These are phyloP conservation scores for Prietella phreatophila DNA, from an alignment of 2,113 vertebrate species.

Conservation along the genomic window DNA sequence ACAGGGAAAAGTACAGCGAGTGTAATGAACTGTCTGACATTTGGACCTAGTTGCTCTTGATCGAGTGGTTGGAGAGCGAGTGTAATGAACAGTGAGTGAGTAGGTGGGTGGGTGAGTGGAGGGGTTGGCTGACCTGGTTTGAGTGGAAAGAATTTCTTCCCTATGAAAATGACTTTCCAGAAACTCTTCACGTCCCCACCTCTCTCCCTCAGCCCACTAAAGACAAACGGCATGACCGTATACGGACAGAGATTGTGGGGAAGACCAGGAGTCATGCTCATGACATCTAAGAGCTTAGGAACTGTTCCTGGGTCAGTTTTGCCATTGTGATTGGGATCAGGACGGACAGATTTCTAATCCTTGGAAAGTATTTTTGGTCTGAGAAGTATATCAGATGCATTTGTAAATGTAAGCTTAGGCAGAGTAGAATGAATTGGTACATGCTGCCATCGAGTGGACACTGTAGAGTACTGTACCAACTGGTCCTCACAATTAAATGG, in stretches of 20 bases:
- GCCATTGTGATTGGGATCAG: not conserved
- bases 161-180: constrained; percentile 55
- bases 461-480: not conserved
- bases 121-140: constrained; percentile 48
- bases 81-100: constrained; percentile 14
- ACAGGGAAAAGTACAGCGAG: not conserved
- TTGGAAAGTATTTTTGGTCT: not conserved
- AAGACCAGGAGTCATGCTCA: constrained; percentile 3
- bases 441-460: constrained; percentile 42
- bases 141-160: constrained; percentile 57
- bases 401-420: not conserved
- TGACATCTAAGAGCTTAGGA: not conserved
- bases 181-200: constrained; percentile 29
- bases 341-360: not conserved
- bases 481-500: not conserved
- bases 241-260: constrained; percentile 25
- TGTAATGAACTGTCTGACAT: constrained; percentile 29
- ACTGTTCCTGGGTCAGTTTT: not conserved
- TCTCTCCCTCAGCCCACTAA: constrained; percentile 26
- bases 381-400: not conserved
- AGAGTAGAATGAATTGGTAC: not conserved
- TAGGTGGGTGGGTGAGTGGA: constrained; percentile 22
- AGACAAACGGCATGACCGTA: constrained; percentile 47
- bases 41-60: constrained; percentile 30
- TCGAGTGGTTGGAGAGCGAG: not conserved